These are phyloP conservation scores for Drosophila nigrodunni DNA, from an alignment of 1,140 invertebrate species.

Conservation along the genomic window DNA sequence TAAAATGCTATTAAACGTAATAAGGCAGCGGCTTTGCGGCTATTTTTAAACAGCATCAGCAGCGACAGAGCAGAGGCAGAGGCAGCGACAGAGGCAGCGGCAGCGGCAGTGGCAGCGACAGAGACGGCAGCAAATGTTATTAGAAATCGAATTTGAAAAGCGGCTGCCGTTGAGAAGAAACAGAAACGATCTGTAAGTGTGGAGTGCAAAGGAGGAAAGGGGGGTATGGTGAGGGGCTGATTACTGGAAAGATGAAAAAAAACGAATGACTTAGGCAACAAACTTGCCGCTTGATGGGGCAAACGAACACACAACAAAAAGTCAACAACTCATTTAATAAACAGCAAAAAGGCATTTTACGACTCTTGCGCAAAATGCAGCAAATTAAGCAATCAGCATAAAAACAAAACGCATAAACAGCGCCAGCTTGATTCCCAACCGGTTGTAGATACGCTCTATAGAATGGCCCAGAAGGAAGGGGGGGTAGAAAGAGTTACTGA, in stretches of 20 bases:
- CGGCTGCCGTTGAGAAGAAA: not conserved
- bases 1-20: conserved; percentile 80
- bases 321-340: conserved; percentile 64
- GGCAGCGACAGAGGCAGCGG: not conserved
- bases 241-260: not conserved
- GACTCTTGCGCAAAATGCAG: conserved; percentile 75
- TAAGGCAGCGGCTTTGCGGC: conserved; percentile 61
- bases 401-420: conserved; percentile 68
- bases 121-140: conserved; percentile 23
- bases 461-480: no score
- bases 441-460: conserved; percentile 7
- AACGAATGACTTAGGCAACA: conserved; percentile 82
- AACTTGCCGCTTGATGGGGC: conserved; percentile 57
- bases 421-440: conserved; percentile 41
- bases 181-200: not conserved
- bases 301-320: conserved; percentile 30
- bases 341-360: conserved; percentile 57
- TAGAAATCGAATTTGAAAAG: conserved; percentile 37
- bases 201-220: not conserved
- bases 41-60: conserved; percentile 49
- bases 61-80: not conserved
- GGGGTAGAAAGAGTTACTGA: not conserved
- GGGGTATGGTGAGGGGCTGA: not conserved
- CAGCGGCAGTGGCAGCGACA: not conserved
- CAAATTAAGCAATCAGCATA: conserved; percentile 82